phyloP scores from a whole-genome alignment of 2,888 invertebrate species.

The Watsonalla binaria region DNA sequence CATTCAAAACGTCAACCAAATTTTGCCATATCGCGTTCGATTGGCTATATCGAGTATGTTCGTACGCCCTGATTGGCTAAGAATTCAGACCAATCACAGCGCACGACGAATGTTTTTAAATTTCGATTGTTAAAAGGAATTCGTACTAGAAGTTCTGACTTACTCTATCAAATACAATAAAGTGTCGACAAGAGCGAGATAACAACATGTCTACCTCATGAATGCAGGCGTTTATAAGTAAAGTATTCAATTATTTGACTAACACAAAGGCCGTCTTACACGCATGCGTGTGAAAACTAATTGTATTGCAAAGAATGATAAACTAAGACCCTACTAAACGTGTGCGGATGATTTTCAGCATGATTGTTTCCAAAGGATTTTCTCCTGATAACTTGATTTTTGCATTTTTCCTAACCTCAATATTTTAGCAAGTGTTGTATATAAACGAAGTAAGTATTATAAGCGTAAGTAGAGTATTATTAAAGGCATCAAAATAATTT shows the following conservation, averaged over 20 bases:
- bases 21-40: too few species aligned
- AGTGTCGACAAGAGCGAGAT: background rate
- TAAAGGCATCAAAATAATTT: too few species aligned
- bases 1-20: too few species aligned
- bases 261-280: conserved; percentile 34
- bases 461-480: too few species aligned
- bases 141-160: background rate
- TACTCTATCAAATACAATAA: background rate
- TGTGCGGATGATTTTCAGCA: background rate
- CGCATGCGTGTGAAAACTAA: conserved; percentile 63
- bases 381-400: background rate
- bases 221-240: background rate
- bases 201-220: background rate
- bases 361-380: background rate
- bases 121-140: too few species aligned
- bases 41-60: too few species aligned
- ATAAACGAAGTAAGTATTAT: background rate
- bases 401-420: background rate
- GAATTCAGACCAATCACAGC: too few species aligned
- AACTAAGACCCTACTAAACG: background rate
- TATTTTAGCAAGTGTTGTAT: too few species aligned
- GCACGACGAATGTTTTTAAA: too few species aligned
- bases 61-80: too few species aligned
- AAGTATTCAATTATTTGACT: background rate
- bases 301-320: conserved; percentile 35